phyloP scores from a whole-genome alignment of 1,140 invertebrate species.

The Liolophura sinensis region DNA sequence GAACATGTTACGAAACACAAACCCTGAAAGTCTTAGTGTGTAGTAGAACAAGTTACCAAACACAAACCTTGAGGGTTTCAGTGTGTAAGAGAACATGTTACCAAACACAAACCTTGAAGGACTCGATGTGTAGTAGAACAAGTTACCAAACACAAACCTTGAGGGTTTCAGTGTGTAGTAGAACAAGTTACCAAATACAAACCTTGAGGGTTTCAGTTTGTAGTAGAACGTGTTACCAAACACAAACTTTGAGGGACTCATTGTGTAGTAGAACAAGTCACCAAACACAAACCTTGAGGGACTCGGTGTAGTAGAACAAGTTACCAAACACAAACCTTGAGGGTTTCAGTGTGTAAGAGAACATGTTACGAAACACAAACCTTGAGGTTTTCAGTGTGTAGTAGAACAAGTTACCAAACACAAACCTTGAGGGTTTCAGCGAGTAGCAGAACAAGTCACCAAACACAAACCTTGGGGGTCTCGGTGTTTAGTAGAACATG shows the following conservation, averaged over 20 bases:
- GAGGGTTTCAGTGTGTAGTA: constrained; percentile 63
- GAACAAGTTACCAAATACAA: constrained; percentile 9
- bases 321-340: too few species aligned
- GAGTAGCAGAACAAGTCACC: too few species aligned
- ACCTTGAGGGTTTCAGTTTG: constrained; percentile 68
- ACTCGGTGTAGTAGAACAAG: constrained; percentile 46
- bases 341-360: too few species aligned
- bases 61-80: constrained; percentile 69
- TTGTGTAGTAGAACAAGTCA: background rate
- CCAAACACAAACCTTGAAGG: background rate
- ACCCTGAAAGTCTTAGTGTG: too few species aligned
- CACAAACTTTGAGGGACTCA: background rate
- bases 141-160: constrained; percentile 60
- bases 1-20: too few species aligned
- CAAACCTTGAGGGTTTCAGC: background rate
- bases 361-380: too few species aligned
- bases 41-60: background rate
- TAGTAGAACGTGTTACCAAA: too few species aligned
- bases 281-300: constrained; percentile 67
- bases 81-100: too few species aligned
- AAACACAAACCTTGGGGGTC: background rate
- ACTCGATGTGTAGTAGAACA: background rate
- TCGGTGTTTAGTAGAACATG: too few species aligned
- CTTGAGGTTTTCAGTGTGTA: too few species aligned
- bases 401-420: background rate